These are phyloP conservation scores for Uropsilus gracilis DNA, from an alignment of 2,113 vertebrate genomes.

Conservation along the genomic window DNA sequence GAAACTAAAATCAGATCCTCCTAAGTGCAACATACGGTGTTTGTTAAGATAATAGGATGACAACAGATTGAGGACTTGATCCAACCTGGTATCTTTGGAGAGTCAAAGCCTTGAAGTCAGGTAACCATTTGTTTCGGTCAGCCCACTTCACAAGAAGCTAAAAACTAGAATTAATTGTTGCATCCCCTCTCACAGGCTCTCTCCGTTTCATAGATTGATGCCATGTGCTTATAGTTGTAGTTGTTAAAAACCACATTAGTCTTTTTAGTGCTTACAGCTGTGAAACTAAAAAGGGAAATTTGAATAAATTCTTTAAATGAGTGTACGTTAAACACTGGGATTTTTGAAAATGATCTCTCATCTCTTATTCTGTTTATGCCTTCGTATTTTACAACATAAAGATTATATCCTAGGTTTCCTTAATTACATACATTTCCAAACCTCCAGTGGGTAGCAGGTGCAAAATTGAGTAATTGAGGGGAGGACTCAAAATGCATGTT, in stretches of 20 bases:
- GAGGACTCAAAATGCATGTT: slow-evolving; percentile 21
- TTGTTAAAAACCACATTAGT: not conserved
- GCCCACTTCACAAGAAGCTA: not conserved
- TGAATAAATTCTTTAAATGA: slow-evolving; percentile 67
- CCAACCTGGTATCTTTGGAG: not conserved
- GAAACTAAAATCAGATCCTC: not conserved
- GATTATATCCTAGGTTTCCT: slow-evolving; percentile 32
- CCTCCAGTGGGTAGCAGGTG: not conserved
- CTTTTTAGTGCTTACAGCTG: slow-evolving; percentile 43
- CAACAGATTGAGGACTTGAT: not conserved
- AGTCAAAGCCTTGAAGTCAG: not conserved
- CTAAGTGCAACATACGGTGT: not conserved
- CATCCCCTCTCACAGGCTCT: not conserved
- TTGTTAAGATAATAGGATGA: not conserved
- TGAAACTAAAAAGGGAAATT: slow-evolving; percentile 49
- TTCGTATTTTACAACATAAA: slow-evolving; percentile 60
- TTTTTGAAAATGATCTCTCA: slow-evolving; percentile 51
- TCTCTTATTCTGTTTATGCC: slow-evolving; percentile 29
- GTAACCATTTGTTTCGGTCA: not conserved
- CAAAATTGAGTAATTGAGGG: slow-evolving; percentile 4
- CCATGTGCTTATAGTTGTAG: not conserved
- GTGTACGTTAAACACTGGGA: slow-evolving; percentile 36
- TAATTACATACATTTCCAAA: slow-evolving; percentile 23
- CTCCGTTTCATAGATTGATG: not conserved
- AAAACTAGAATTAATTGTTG: not conserved